Base-by-base conservation (phyloP, 2,888 invertebrate species). In the Drosophila multiciliata region DNA sequence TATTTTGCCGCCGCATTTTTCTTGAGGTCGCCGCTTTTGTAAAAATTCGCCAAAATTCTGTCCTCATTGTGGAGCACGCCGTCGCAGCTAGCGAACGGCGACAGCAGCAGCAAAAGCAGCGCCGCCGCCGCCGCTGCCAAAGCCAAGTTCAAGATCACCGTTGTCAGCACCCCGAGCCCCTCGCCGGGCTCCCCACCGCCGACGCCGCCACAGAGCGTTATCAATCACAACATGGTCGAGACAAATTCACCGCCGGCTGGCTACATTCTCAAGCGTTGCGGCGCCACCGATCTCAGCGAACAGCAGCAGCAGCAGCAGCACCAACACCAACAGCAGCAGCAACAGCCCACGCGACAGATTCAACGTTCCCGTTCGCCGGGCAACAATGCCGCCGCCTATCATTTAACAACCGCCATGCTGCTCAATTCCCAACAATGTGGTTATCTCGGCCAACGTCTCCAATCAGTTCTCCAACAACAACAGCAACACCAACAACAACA, bases 11-110 rank as follows among this genome's bases (percentile, higher is more conserved):
- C 42, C 54, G 17, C 20, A 20, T 7, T 8, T 36, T 57, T 50
- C 17, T 57, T 26, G 42, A 2, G 6, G 15, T 40, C 6, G 20
- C 32, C 38, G 29, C 15, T 20, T 38, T n/a, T 20, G 4, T 9
- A 32, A 54, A 83, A 86, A 69, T 50, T 80, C 82, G 73, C 73
- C 92, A 92, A 91, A 89, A 93, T 93, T 92, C 91, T 93, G 92
- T 93, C 92, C 90, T 93, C 93, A 89, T 80, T 93, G 92, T 93
- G 93, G 93, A 91, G 91, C 68, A 86, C 93, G 89, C 91, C 92
- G 89, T 91, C 91, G 91, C 92, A 92, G 83, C 83, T 93, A 67
- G 92, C 91, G 83, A 86, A 90, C 76, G 91, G 91, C 82, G 91
- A 90, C 79, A 73, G 80, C 66, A 90, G 68, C 69, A 33, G 36